A percentile compares a stretch with the other conserved stretches of the same genome.
Conservation (phyloP, 2,888 invertebrate genomes). For the Drosophila borborema region DNA sequence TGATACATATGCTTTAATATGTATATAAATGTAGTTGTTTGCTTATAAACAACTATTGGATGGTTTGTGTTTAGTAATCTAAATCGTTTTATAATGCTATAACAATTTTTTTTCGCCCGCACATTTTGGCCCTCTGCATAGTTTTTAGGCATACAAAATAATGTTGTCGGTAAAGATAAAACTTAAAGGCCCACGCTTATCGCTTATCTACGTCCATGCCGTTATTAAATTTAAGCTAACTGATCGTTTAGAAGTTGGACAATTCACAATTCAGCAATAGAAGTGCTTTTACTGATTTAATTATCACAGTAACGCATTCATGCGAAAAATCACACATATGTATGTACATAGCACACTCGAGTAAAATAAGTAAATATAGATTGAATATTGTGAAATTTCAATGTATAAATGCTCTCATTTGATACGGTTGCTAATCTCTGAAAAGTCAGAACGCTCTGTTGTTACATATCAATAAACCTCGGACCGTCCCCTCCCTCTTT, state of each 20-base stretch:
- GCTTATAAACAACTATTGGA: not conserved
- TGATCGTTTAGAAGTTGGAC: slow-evolving; percentile 1
- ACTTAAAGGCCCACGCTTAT: not conserved
- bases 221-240: slow-evolving; percentile 15
- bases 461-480: slow-evolving; percentile 55
- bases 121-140: slow-evolving; percentile 24
- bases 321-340: slow-evolving; percentile 47
- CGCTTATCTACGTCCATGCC: slow-evolving; percentile 28
- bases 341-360: not conserved
- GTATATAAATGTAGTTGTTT: slow-evolving; percentile 1
- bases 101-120: slow-evolving; percentile 22
- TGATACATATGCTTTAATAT: slow-evolving; percentile 6
- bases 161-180: slow-evolving; percentile 26
- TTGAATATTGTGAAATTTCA: not conserved
- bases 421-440: slow-evolving; percentile 47
- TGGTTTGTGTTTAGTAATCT: slow-evolving; percentile 48
- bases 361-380: slow-evolving; percentile 8
- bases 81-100: slow-evolving; percentile 50
- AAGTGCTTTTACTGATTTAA: slow-evolving; percentile 30
- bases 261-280: slow-evolving; percentile 4
- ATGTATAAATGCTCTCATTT: slow-evolving; percentile 22
- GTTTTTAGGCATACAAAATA: slow-evolving; percentile 42
- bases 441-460: slow-evolving; percentile 8
- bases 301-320: slow-evolving; percentile 49
- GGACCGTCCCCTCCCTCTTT: not conserved